phyloP scores from a whole-genome alignment of 2,113 vertebrate species.

The Triplophysa dalaica region DNA sequence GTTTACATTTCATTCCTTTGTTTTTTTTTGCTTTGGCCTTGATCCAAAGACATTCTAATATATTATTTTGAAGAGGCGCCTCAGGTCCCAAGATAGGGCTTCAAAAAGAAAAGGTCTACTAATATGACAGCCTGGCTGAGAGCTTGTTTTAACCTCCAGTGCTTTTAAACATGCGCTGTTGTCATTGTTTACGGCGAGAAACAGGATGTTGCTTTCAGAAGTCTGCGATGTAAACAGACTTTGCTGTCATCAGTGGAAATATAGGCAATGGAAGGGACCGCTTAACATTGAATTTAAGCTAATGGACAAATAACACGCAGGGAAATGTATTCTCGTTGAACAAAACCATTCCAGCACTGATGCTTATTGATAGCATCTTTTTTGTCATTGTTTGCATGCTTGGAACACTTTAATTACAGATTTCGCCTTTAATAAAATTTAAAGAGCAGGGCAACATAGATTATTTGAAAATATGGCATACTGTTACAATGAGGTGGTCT shows the following conservation, averaged over 20 bases:
- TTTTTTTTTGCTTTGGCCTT: neutral
- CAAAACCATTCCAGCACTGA: neutral
- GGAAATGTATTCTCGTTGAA: neutral
- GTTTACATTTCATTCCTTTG: neutral
- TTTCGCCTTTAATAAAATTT: neutral
- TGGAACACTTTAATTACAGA: neutral
- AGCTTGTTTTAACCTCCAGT: neutral
- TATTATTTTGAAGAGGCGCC: conserved; percentile 5
- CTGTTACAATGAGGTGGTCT: neutral
- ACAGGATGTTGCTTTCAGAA: conserved; percentile 7
- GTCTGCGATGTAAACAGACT: neutral
- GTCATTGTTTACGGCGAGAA: conserved; percentile 15
- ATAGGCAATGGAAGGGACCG: neutral
- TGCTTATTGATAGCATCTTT: neutral
- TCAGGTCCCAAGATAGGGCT: conserved; percentile 18
- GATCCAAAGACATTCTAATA: neutral
- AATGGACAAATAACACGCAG: too few species aligned
- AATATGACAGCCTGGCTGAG: conserved; percentile 2
- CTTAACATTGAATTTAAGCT: neutral
- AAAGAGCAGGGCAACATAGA: neutral
- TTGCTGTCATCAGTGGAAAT: neutral
- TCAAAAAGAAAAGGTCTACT: conserved; percentile 6
- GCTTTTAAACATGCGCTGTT: neutral
- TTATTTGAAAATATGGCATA: too few species aligned
- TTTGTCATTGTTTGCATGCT: neutral